A percentile compares a stretch with the other conserved stretches of the same genome.
phyloP scores from a whole-genome alignment of 2,797 vertebrate species.

The Columba guinea region DNA sequence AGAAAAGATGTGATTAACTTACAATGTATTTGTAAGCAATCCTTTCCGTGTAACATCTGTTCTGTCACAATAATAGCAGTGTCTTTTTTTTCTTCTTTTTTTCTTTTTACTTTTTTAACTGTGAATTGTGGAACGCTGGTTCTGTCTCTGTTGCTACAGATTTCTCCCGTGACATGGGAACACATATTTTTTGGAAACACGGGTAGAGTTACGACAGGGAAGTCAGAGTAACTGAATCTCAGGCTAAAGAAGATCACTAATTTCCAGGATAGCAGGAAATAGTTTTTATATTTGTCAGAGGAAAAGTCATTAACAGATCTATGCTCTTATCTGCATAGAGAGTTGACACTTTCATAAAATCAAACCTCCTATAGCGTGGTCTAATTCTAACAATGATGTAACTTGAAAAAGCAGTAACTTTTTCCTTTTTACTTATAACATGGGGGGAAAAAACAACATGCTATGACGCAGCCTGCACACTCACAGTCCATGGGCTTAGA shows the following conservation, averaged over 20 bases:
- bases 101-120: neutral
- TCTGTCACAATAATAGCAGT: neutral
- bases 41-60: neutral
- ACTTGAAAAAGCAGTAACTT: neutral
- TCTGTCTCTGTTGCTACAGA: neutral
- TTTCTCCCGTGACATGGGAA: neutral
- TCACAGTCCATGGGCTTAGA: neutral
- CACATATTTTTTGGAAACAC: neutral
- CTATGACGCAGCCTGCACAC: neutral
- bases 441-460: neutral
- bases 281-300: neutral
- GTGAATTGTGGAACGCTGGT: neutral
- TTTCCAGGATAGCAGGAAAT: neutral
- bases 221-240: constrained; percentile 6
- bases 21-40: constrained; percentile 25
- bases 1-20: constrained; percentile 43
- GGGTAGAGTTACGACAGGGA: neutral
- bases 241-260: neutral
- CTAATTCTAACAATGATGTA: neutral
- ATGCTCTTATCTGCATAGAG: neutral
- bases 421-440: neutral
- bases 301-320: neutral
- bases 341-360: neutral
- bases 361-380: neutral
- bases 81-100: neutral